Conservation (phyloP, 1,140 invertebrate species). For the Eueides isabella region DNA sequence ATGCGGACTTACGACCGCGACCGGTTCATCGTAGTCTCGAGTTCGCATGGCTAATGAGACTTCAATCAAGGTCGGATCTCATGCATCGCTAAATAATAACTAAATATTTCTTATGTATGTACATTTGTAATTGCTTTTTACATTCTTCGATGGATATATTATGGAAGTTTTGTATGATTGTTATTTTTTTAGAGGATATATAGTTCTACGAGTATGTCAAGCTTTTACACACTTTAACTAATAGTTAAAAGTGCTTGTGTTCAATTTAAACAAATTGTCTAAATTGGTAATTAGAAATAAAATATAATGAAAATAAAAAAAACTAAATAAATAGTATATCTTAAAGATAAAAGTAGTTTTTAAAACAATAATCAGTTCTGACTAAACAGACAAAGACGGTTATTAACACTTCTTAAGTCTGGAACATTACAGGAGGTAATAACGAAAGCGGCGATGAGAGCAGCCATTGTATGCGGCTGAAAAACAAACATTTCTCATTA, state of each 20-base stretch:
- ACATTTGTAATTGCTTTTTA: conserved; percentile 19
- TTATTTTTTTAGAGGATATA: neutral
- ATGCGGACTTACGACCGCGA: conserved; percentile 70
- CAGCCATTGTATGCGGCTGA: conserved; percentile 71
- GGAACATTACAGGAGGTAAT: conserved; percentile 59
- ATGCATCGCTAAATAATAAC: conserved; percentile 56
- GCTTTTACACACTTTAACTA: neutral
- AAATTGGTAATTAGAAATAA: neutral
- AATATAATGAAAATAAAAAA: neutral
- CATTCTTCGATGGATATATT: neutral
- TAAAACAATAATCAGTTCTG: conserved; percentile 22
- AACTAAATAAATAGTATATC: neutral
- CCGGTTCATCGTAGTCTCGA: conserved; percentile 66
- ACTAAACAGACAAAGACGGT: conserved; percentile 40
- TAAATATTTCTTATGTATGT: conserved; percentile 32
- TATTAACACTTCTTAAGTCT: conserved; percentile 61
- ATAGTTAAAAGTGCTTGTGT: neutral
- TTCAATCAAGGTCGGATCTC: conserved; percentile 78
- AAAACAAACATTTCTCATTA: conserved; percentile 82
- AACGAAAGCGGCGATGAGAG: conserved; percentile 70
- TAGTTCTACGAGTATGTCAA: neutral
- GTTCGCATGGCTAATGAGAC: conserved; percentile 69
- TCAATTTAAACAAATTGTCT: neutral
- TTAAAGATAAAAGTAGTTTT: neutral
- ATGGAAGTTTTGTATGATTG: neutral